Percentiles rank a stretch among this genome's conserved stretches.
Evolutionary conservation across 2,888 invertebrate genomes (phyloP).

Genomic region (Papilio demoleus): DNA sequence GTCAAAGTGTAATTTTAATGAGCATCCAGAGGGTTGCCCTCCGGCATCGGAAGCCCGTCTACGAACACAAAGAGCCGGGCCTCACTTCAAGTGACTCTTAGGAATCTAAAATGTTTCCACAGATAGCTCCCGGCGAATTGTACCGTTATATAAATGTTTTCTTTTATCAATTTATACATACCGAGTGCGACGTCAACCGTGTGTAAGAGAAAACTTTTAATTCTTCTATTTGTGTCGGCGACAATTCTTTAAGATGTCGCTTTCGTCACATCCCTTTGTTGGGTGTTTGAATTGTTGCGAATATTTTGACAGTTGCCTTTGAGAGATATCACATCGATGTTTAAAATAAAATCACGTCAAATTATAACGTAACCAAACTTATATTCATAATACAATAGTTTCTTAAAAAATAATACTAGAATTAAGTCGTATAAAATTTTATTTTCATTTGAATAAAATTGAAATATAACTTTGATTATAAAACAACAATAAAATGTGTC

Average conservation of each 20-base stretch:
- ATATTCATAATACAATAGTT: no score
- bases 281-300: not conserved
- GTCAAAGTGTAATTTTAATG: slow-evolving; percentile 51
- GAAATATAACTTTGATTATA: not conserved
- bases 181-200: slow-evolving; percentile 1
- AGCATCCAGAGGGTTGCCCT: slow-evolving; percentile 43
- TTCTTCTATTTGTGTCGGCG: slow-evolving; percentile 43
- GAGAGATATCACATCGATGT: no score
- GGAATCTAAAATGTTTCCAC: slow-evolving; percentile 52
- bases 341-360: no score
- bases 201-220: slow-evolving; percentile 46
- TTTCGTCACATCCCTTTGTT: slow-evolving; percentile 10
- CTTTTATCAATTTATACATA: slow-evolving; percentile 46
- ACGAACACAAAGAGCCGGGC: slow-evolving; percentile 48
- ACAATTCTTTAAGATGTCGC: slow-evolving; percentile 27
- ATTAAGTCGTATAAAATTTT: not conserved
- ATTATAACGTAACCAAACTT: no score
- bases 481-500: slow-evolving; percentile 7
- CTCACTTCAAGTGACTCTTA: slow-evolving; percentile 55
- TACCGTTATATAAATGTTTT: slow-evolving; percentile 54
- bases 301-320: no score
- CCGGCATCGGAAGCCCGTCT: slow-evolving; percentile 45
- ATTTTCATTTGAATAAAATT: slow-evolving; percentile 7
- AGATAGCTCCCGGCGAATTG: slow-evolving; percentile 49
- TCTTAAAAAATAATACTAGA: not conserved